Evolutionary conservation across 1,140 invertebrate species (phyloP).

Genomic region (Drosophila nigrodunni): DNA sequence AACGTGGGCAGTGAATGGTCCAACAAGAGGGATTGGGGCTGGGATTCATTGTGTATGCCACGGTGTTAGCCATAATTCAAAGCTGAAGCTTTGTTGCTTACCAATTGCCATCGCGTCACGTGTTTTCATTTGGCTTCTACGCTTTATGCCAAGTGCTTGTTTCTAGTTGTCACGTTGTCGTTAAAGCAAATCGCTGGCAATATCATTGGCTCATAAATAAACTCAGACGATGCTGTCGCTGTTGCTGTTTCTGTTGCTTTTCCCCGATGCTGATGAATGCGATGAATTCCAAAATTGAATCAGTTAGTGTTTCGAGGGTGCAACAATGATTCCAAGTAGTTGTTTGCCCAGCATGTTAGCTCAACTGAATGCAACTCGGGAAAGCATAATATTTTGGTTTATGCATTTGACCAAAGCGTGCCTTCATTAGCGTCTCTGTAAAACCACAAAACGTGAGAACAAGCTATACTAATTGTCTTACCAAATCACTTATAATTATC

Average conservation of each 20-base stretch:
- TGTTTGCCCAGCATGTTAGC: slow-evolving; percentile 1
- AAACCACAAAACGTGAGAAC: slow-evolving; percentile 9
- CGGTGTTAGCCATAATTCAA: slow-evolving; percentile 72
- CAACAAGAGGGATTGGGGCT: slow-evolving; percentile 14
- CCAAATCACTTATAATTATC: no score
- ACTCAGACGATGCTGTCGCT: slow-evolving; percentile 40
- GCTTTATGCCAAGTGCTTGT: slow-evolving; percentile 51
- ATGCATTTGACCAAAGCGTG: neutral
- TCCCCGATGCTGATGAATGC: neutral
- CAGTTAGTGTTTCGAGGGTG: slow-evolving; percentile 9
- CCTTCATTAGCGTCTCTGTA: slow-evolving; percentile 9
- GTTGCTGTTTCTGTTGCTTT: slow-evolving; percentile 12
- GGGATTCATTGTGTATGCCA: slow-evolving; percentile 40
- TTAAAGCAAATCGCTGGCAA: slow-evolving; percentile 69
- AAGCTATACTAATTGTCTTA: neutral
- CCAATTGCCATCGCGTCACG: slow-evolving; percentile 72
- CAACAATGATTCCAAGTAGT: neutral
- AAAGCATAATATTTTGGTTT: slow-evolving; percentile 19
- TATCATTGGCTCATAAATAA: slow-evolving; percentile 77
- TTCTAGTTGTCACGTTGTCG: slow-evolving; percentile 66
- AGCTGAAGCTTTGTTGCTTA: slow-evolving; percentile 75
- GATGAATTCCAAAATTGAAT: slow-evolving; percentile 14
- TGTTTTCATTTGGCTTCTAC: slow-evolving; percentile 72
- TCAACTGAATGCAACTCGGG: slow-evolving; percentile 3
- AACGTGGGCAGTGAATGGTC: slow-evolving; percentile 56